These are phyloP conservation scores for Rattus rattus DNA, from an alignment of 2,113 vertebrate species.

Conservation along the genomic window DNA sequence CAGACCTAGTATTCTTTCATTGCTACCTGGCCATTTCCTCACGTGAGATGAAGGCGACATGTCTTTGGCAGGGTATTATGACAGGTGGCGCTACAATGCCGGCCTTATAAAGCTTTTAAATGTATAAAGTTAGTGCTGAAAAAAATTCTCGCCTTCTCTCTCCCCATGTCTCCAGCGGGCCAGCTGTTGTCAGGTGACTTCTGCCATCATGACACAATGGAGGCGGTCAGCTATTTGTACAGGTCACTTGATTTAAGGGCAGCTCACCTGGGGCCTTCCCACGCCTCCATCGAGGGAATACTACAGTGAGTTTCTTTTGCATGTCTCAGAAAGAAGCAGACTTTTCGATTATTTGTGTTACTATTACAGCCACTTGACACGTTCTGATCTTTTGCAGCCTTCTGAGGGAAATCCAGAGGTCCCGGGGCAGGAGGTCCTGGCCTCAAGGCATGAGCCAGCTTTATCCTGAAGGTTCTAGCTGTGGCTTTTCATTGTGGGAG, in stretches of 20 bases:
- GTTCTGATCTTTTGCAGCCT: constrained; percentile 67
- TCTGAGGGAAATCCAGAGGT: constrained; percentile 56
- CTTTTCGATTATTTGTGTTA: neutral
- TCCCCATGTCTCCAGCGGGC: constrained; percentile 63
- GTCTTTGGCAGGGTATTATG: neutral
- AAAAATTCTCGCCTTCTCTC: neutral
- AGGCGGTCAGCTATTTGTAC: constrained; percentile 62
- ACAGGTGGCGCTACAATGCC: neutral
- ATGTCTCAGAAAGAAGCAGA: neutral
- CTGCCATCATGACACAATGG: constrained; percentile 1
- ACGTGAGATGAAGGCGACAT: neutral
- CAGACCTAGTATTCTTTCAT: neutral
- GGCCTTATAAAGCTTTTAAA: neutral
- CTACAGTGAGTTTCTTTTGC: constrained; percentile 68
- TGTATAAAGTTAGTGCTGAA: neutral
- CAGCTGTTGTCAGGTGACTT: constrained; percentile 67
- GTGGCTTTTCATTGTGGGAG: neutral
- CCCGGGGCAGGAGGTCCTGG: neutral
- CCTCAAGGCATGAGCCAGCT: constrained; percentile 22
- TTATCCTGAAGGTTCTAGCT: neutral
- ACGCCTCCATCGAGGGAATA: constrained; percentile 62
- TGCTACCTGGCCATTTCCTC: neutral
- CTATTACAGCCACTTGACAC: neutral
- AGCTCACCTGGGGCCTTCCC: constrained; percentile 66
- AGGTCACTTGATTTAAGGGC: constrained; percentile 69